Evolutionary conservation across 2,888 invertebrate species (phyloP).

Genomic region (Blastobasis lacticolella): DNA sequence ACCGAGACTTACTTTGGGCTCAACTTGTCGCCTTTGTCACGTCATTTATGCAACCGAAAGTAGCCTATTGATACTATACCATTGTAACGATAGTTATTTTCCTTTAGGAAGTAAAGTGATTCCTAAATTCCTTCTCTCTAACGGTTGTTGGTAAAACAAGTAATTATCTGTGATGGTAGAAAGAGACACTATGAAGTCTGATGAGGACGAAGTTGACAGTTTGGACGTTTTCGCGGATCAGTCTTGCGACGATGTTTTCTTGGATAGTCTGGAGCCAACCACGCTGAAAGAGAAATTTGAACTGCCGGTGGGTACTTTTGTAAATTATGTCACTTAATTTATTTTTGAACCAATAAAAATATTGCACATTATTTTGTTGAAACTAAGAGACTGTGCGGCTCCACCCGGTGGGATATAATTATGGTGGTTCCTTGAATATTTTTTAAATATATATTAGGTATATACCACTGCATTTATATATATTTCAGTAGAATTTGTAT

Average conservation of each 20-base stretch:
- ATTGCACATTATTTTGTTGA: no score
- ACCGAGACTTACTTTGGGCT: slow-evolving; percentile 35
- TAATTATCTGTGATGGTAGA: slow-evolving; percentile 44
- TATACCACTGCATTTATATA: no score
- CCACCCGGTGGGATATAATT: no score
- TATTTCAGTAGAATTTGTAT: no score
- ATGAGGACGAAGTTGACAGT: slow-evolving; percentile 54
- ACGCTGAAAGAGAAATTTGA: slow-evolving; percentile 44
- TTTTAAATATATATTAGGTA: no score
- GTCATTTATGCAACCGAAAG: slow-evolving; percentile 31
- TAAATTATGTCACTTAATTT: no score
- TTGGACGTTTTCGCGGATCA: slow-evolving; percentile 51
- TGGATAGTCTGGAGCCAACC: slow-evolving; percentile 60
- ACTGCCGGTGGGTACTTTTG: background rate
- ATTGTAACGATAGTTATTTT: background rate
- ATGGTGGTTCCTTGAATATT: no score
- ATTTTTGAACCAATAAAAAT: no score
- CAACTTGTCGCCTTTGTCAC: slow-evolving; percentile 38
- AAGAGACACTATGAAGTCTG: slow-evolving; percentile 46
- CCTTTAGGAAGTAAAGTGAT: background rate
- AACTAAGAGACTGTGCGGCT: no score
- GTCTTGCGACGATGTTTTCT: slow-evolving; percentile 38
- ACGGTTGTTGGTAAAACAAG: background rate
- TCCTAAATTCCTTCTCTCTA: no score
- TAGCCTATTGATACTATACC: background rate